Conservation (phyloP, 1,140 invertebrate genomes). For the Euura lappo region DNA sequence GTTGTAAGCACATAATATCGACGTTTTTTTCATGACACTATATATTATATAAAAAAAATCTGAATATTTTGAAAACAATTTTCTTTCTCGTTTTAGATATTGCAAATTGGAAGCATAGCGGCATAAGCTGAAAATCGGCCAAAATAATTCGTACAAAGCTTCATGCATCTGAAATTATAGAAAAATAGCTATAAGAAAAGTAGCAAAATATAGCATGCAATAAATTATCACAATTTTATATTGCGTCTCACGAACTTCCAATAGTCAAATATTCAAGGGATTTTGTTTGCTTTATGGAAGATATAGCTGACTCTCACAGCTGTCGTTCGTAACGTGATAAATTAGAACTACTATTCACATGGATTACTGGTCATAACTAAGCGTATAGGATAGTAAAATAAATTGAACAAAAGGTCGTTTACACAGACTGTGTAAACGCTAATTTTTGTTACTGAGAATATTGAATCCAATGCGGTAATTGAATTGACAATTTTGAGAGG, state of each 20-base stretch:
- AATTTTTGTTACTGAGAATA: neutral
- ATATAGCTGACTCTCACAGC: neutral
- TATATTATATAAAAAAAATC: slow-evolving; percentile 15
- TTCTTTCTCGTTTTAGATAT: slow-evolving; percentile 14
- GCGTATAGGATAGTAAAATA: neutral
- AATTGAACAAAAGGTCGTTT: too few species aligned
- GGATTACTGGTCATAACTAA: neutral
- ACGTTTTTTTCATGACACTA: neutral
- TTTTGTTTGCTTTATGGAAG: neutral
- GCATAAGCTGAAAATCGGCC: slow-evolving; percentile 52
- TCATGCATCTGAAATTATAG: slow-evolving; percentile 60
- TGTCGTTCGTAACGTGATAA: neutral
- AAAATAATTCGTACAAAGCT: slow-evolving; percentile 50
- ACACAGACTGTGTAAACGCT: too few species aligned
- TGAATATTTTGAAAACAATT: slow-evolving; percentile 18
- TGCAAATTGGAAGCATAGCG: slow-evolving; percentile 58
- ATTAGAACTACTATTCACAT: neutral
- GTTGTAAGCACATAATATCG: slow-evolving; percentile 29
- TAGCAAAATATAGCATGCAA: neutral
- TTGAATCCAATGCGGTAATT: neutral
- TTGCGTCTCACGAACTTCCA: neutral
- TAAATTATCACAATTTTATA: neutral
- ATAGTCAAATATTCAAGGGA: neutral
- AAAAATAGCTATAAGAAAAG: slow-evolving; percentile 35
- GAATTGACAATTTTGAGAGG: neutral